Conservation (phyloP, 2,113 vertebrate genomes). For the Malurus melanocephalus region DNA sequence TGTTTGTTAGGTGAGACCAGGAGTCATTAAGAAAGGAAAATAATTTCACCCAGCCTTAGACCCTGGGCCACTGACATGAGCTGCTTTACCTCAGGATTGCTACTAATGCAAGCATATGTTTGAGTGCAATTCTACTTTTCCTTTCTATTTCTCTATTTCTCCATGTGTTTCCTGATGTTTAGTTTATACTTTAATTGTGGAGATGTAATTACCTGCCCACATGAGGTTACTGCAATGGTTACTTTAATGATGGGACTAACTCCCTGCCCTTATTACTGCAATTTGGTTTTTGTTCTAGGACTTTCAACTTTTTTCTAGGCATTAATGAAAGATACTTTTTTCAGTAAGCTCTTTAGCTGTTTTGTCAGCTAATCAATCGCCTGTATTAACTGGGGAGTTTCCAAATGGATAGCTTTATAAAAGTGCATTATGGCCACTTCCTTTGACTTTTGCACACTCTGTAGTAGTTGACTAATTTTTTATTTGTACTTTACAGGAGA, state of each 20-base stretch:
- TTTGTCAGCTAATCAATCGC: neutral
- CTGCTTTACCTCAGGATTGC: neutral
- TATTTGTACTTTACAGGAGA: neutral
- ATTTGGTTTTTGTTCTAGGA: neutral
- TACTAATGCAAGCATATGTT: neutral
- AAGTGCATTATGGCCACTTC: neutral
- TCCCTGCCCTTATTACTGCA: neutral
- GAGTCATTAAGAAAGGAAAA: neutral
- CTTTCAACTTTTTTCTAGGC: neutral
- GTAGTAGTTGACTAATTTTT: neutral
- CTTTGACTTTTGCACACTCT: neutral
- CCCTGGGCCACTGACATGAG: neutral
- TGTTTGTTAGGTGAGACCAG: neutral
- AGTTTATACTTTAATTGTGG: neutral
- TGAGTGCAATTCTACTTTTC: neutral
- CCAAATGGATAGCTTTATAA: neutral
- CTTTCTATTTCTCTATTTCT: neutral
- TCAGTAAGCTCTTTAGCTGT: neutral
- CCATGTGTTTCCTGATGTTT: neutral
- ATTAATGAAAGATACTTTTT: neutral
- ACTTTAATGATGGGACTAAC: no score
- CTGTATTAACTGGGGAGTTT: neutral
- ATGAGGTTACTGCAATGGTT: neutral
- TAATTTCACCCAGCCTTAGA: neutral
- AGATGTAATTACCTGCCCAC: neutral